A percentile compares a stretch with the other conserved stretches of the same genome.
These are phyloP conservation scores for Syngnathus scovelli DNA, from an alignment of 2,113 vertebrate species.

Conservation along the genomic window DNA sequence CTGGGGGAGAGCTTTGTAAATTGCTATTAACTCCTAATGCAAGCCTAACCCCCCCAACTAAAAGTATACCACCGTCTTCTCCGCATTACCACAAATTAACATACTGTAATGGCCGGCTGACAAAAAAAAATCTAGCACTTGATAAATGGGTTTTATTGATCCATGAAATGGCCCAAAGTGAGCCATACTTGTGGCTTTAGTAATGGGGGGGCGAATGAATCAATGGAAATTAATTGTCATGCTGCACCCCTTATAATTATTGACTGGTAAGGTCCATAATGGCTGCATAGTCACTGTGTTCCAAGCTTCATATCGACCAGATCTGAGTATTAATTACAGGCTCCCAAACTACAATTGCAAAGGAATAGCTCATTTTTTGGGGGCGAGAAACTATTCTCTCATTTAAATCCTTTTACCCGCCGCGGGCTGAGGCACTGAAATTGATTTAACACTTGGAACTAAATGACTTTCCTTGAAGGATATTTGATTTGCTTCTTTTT, in stretches of 20 bases:
- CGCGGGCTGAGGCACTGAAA: background rate
- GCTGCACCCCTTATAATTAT: background rate
- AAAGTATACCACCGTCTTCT: constrained; percentile 21
- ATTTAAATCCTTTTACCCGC: background rate
- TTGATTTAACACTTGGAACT: constrained; percentile 9
- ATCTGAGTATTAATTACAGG: background rate
- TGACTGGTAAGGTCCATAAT: background rate
- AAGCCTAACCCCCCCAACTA: constrained; percentile 20
- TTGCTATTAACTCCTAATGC: constrained; percentile 46
- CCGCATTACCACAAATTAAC: constrained; percentile 18
- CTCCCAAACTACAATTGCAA: background rate
- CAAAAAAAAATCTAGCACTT: constrained; percentile 25
- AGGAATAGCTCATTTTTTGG: background rate
- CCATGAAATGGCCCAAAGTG: background rate
- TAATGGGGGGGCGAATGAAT: constrained; percentile 2
- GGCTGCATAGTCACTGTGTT: constrained; percentile 11
- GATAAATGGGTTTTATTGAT: constrained; percentile 41
- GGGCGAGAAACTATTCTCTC: background rate
- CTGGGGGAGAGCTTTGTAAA: constrained; percentile 20
- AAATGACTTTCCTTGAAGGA: constrained; percentile 6
- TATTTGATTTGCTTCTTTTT: constrained; percentile 1
- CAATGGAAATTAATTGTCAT: background rate
- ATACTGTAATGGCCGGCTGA: constrained; percentile 21
- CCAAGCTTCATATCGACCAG: constrained; percentile 9
- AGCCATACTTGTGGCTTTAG: constrained; percentile 11